Evolutionary conservation across 1,140 invertebrate species (phyloP), one percentile per base, ranked within the genome.

Genomic region (Bactericera cockerelli): DNA sequence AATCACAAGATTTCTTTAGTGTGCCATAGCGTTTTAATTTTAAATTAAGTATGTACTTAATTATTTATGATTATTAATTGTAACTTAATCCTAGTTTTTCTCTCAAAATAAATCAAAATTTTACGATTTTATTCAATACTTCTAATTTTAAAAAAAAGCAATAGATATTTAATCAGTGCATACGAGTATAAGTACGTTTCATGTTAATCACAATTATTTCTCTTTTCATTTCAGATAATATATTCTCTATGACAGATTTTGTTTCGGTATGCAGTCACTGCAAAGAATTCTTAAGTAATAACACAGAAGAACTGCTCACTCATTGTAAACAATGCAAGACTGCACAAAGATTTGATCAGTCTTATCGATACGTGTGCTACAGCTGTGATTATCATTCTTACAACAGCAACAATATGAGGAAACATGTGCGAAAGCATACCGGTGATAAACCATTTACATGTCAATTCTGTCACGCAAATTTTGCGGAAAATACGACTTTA

Each of bases 401-500:
- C 19, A 49, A 49, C 22, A 49, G 42, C 22, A 49, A 49, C 19
- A 49, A 49, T 49, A 49, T 49, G 42, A 49, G 42, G 22, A 49
- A 49, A n/a, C 76, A 78, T 60, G 59, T 75, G 11, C 63, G 75
- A 8, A 72, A 76, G n/a, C 80, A 81, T 64, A 81, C 78, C 0
- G 79, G 79, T 0, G 77, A 80, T 60, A 75, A 78, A 42, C 80
- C 81, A 0, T 82, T 77, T 63, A 70, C 70, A 0, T 83, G 81
- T 63, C 73, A 74, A 1, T 71, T 72, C 26, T 83, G 81, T 64
- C 22, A 16, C 8, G 66, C 72, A 38, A 16, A 73, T 55, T 26
- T 78, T 79, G 0, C 84, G 83, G 65, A 83, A 81, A 54, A 75
- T 81, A 6, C 83, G 63, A 83, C 83, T 64, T 66, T 84, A 3